Conservation (phyloP, 2,797 vertebrate species). For the Lagorchestes hirsutus region DNA sequence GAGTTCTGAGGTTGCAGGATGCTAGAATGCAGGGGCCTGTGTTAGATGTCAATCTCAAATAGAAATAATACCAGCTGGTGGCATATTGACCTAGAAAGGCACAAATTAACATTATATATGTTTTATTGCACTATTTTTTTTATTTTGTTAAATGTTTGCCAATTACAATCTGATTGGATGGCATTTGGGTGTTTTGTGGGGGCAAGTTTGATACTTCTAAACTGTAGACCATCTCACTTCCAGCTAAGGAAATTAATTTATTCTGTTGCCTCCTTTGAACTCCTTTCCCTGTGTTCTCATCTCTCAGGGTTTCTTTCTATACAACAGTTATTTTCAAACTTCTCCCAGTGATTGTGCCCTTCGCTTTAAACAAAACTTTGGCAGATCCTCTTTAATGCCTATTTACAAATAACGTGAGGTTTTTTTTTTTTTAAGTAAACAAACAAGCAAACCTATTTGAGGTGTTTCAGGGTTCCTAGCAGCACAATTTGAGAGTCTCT, state of each 20-base stretch:
- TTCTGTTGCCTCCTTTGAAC: background rate
- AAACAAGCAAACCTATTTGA: background rate
- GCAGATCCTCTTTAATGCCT: background rate
- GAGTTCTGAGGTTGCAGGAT: background rate
- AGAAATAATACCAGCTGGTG: background rate
- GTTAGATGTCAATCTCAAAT: background rate
- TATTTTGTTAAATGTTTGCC: background rate
- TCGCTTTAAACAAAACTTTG: background rate
- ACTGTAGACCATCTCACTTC: background rate
- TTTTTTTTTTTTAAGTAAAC: background rate
- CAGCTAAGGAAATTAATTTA: constrained; percentile 21
- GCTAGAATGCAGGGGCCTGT: background rate
- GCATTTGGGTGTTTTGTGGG: background rate
- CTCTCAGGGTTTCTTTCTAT: background rate
- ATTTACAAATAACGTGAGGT: background rate
- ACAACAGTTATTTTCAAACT: background rate
- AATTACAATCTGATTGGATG: background rate
- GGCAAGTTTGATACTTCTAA: background rate
- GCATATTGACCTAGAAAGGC: background rate
- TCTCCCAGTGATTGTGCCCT: background rate
- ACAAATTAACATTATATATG: background rate
- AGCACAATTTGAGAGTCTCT: background rate
- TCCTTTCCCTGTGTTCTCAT: background rate
- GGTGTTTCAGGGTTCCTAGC: background rate
- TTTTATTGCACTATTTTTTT: background rate